A percentile compares a stretch with the other conserved stretches of the same genome.
phyloP scores from a whole-genome alignment of 2,888 invertebrate genomes.

The Drosophila imparisetae region DNA sequence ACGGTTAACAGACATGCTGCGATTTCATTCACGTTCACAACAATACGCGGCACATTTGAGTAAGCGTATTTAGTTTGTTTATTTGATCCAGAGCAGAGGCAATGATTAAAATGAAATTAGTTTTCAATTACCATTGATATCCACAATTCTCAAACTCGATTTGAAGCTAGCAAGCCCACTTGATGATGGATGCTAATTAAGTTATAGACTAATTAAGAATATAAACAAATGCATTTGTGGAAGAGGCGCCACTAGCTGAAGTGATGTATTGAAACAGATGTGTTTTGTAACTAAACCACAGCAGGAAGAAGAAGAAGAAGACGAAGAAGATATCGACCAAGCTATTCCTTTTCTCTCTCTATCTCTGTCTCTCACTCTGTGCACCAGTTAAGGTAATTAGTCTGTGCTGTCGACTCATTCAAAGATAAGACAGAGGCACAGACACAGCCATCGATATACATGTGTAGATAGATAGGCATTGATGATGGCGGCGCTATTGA shows the following conservation, averaged over 20 bases:
- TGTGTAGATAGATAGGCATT: slow-evolving; percentile 8
- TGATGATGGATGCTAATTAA: not conserved
- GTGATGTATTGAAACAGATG: not conserved
- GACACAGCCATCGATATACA: slow-evolving; percentile 12
- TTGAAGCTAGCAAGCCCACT: no score
- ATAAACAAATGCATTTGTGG: not conserved
- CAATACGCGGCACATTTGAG: not conserved
- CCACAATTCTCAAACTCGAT: no score
- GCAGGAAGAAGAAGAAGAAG: not conserved
- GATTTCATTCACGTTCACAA: slow-evolving; percentile 1
- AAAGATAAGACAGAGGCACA: slow-evolving; percentile 37
- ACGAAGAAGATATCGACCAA: slow-evolving; percentile 8
- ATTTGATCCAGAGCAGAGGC: not conserved
- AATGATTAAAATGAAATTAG: not conserved
- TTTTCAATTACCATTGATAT: not conserved
- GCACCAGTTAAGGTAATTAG: slow-evolving; percentile 32
- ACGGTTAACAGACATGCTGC: no score
- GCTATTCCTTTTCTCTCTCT: not conserved
- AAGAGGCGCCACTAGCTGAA: slow-evolving; percentile 6
- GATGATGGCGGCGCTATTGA: slow-evolving; percentile 58
- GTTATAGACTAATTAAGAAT: not conserved
- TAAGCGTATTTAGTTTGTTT: not conserved
- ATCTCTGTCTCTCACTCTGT: not conserved
- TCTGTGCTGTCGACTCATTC: slow-evolving; percentile 23
- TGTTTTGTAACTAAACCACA: slow-evolving; percentile 9